Conservation (phyloP, 2,113 vertebrate species). For the Tichodroma muraria region DNA sequence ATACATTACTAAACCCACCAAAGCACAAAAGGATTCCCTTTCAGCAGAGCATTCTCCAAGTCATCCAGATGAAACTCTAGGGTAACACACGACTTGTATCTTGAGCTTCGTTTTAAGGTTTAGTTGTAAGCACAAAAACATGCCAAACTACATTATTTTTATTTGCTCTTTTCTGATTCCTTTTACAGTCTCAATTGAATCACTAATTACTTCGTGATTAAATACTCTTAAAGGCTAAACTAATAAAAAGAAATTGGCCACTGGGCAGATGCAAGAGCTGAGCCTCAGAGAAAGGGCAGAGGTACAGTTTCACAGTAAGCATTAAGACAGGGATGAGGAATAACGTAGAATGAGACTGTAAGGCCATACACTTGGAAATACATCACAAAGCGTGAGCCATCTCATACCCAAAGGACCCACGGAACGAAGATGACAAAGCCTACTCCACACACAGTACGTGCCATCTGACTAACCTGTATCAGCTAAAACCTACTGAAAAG, state of each 20-base stretch:
- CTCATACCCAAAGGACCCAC: not conserved
- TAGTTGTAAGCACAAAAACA: not conserved
- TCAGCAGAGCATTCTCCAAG: not conserved
- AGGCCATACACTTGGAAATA: not conserved
- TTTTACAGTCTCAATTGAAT: not conserved
- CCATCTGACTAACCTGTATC: not conserved
- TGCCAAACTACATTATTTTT: not conserved
- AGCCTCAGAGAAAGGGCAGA: not conserved
- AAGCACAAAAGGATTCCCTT: not conserved
- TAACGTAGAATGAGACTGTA: not conserved
- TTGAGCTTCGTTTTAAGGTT: not conserved
- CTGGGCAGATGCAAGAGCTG: not conserved
- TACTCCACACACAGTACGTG: not conserved
- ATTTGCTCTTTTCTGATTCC: not conserved
- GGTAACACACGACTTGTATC: not conserved
- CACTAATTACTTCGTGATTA: not conserved
- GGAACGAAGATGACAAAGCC: not conserved
- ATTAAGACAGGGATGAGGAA: not conserved
- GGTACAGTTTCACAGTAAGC: not conserved
- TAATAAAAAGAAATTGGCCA: not conserved
- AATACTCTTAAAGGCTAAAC: not conserved
- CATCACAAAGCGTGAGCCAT: not conserved
- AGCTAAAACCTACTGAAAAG: not conserved
- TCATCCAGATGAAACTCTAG: not conserved
- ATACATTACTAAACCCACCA: not conserved